These are phyloP conservation scores for Thumatha senex DNA, from an alignment of 2,888 invertebrate species.

Conservation along the genomic window DNA sequence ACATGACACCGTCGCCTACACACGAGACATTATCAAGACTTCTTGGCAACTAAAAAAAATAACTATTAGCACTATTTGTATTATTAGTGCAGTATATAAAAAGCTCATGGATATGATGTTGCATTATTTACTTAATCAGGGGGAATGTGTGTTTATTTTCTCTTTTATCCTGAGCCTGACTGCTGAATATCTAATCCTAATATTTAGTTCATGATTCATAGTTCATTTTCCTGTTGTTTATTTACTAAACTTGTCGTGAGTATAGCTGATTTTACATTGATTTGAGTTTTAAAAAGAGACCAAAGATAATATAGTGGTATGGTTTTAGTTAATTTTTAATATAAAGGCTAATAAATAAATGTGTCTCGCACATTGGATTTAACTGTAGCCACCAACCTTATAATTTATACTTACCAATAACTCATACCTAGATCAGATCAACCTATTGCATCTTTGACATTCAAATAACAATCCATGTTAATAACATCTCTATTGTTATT, in stretches of 20 bases:
- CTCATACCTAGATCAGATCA: neutral
- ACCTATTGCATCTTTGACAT: neutral
- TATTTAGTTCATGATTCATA: constrained; percentile 62
- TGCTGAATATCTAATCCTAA: constrained; percentile 59
- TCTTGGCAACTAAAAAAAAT: too few relatives aligned
- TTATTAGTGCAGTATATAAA: too few relatives aligned
- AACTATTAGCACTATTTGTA: too few relatives aligned
- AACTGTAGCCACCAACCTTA: too few relatives aligned
- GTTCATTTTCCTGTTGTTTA: constrained; percentile 65
- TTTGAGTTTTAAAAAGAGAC: neutral
- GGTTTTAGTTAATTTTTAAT: too few relatives aligned
- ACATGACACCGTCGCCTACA: too few relatives aligned
- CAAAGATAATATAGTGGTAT: too few relatives aligned
- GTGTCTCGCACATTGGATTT: too few relatives aligned
- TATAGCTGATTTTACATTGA: constrained; percentile 14
- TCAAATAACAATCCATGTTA: neutral
- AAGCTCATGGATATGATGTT: neutral
- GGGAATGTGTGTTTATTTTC: constrained; percentile 38
- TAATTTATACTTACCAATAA: neutral
- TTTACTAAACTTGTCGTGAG: constrained; percentile 30
- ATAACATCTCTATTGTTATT: neutral
- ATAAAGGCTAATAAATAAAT: too few relatives aligned
- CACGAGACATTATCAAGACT: too few relatives aligned
- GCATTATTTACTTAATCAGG: constrained; percentile 24
- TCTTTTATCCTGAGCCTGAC: constrained; percentile 39